Evolutionary conservation across 2,113 vertebrate genomes (phyloP).

Genomic region (Nesoenas mayeri): DNA sequence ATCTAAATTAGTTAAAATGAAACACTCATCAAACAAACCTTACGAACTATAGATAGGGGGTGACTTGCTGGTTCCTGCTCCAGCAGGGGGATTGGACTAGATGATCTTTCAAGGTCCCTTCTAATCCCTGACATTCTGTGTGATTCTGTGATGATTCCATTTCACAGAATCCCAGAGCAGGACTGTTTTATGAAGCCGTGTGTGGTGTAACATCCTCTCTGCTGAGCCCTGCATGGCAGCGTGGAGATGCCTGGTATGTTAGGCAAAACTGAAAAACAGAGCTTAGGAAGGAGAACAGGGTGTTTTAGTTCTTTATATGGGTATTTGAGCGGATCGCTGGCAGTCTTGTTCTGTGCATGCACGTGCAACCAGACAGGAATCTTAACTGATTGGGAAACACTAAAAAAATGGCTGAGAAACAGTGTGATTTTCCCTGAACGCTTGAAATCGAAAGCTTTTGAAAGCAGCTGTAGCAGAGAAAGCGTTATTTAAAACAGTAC

Average conservation of each 20-base stretch:
- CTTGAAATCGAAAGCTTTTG: background rate
- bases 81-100: too few relatives aligned
- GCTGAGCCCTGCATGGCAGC: background rate
- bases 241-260: background rate
- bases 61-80: background rate
- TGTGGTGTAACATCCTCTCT: background rate
- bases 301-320: background rate
- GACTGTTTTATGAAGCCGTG: background rate
- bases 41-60: accelerated
- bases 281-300: background rate
- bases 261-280: background rate
- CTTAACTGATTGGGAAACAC: background rate
- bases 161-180: background rate
- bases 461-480: background rate
- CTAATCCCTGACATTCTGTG: too few relatives aligned
- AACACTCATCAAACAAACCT: background rate
- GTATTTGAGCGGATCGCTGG: background rate
- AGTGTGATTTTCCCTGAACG: background rate
- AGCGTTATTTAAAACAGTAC: background rate
- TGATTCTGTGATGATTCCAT: background rate
- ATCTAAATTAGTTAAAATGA: background rate
- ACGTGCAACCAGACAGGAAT: background rate
- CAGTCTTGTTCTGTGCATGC: background rate
- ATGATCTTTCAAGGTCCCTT: too few relatives aligned
- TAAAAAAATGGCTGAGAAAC: background rate